Base-by-base conservation (phyloP, 35 echinoderm and acorn worm genomes). In the Amphiura filiformis region DNA sequence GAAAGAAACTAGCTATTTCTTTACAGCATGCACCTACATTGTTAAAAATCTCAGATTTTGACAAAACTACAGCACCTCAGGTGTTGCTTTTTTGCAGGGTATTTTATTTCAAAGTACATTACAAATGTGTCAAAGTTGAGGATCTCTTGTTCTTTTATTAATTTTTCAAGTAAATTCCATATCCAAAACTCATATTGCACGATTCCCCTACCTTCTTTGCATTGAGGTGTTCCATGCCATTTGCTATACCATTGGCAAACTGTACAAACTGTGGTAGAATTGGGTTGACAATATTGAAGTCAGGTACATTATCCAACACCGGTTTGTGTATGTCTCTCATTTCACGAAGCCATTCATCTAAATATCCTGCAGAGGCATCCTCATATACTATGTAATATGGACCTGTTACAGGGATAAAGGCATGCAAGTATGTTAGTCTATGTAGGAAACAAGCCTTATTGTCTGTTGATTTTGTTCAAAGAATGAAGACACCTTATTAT, bases 261-360 rank as follows among this genome's bases (percentile, higher is more conserved):
- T 78, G 37, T 31, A 87, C 0, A 12, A 87, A 76, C 36, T 77
- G 85, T 38, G 85, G 85, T 56, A 87, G 38, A 1, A 87, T 36
- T n/a, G 85, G 85, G 28, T 39, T 78, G 85, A 76, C 49, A 36
- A 87, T 76, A 39, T 87, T 78, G 76, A 87, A 87, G 36, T 87
- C 85, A 5, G 85, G 65, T 30, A 78, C 39, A 44, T 87, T 37
- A 37, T 77, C 39, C 1, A 32, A n/a, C n/a, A 87, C 85, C n/a
- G 85, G 85, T 39, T 78, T 87, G 31, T 87, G 85, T 30, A 78
- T 23, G n/a, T 39, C 65, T 34, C 65, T 36, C 31, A 87, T n/a
- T 17, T 70, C 76, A 37, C 35, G 65, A 13, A 87, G 70, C 36
- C 28, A 87, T 5, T 77, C 75, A 39, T 87, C 85, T 38, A 87